Percentiles rank a stretch among this genome's conserved stretches.
phyloP scores from a whole-genome alignment of 2,888 invertebrate species.

The Scaptomyza flava region DNA sequence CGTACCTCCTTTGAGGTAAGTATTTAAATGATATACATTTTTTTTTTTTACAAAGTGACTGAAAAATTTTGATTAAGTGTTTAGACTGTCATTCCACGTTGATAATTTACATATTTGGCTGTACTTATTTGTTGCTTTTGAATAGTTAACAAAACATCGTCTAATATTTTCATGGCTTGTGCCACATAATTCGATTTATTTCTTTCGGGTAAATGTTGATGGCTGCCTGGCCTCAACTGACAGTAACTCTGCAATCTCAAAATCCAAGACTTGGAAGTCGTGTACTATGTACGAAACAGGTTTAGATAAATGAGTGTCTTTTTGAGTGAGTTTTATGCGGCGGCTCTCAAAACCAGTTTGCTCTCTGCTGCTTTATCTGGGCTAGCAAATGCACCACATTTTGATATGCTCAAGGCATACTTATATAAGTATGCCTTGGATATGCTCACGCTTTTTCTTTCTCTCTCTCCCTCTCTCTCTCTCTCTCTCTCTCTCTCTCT shows the following conservation, averaged over 20 bases:
- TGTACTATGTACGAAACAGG: constrained; percentile 2
- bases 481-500: neutral
- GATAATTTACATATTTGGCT: neutral
- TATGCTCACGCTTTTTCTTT: constrained; percentile 18
- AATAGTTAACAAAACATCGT: neutral
- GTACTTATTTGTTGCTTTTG: neutral
- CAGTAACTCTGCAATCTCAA: constrained; percentile 35
- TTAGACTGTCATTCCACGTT: constrained; percentile 24
- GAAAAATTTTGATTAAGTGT: constrained; percentile 33
- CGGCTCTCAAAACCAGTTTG: constrained; percentile 36
- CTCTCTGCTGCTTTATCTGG: constrained; percentile 40
- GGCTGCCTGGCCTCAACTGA: constrained; percentile 55
- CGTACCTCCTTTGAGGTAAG: constrained; percentile 15
- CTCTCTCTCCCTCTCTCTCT: constrained; percentile 1
- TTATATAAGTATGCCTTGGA: no score
- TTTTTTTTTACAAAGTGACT: neutral
- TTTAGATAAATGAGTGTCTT: constrained; percentile 63
- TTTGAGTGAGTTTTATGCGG: constrained; percentile 42
- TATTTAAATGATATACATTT: constrained; percentile 26
- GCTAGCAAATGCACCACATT: constrained; percentile 4
- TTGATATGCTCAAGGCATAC: no score
- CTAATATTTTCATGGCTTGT: constrained; percentile 27
- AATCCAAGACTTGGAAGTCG: constrained; percentile 1
- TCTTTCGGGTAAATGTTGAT: constrained; percentile 35
- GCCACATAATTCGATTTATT: constrained; percentile 24